A percentile compares a stretch with the other conserved stretches of the same genome.
phyloP scores from a whole-genome alignment of 2,888 invertebrate species.

The Drosophila cognata region DNA sequence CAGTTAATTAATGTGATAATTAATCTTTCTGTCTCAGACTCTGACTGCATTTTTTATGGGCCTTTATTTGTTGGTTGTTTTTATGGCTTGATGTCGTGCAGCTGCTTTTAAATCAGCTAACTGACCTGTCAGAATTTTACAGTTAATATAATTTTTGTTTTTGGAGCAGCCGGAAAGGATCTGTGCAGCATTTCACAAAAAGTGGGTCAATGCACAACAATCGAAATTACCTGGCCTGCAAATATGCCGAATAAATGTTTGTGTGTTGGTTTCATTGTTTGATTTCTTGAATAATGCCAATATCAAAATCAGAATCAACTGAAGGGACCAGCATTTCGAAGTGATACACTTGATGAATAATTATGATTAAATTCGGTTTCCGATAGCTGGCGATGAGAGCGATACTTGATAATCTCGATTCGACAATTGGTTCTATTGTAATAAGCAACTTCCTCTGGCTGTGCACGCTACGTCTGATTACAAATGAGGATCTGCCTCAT shows the following conservation, averaged over 20 bases:
- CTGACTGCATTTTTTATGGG: slow-evolving; percentile 40
- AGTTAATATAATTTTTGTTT: slow-evolving; percentile 59
- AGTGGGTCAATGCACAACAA: slow-evolving; percentile 60
- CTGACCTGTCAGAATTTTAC: slow-evolving; percentile 77
- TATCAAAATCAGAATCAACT: neutral
- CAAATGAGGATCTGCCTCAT: slow-evolving; percentile 22
- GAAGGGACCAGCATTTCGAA: neutral
- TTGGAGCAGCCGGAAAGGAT: slow-evolving; percentile 29
- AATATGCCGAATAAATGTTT: slow-evolving; percentile 1
- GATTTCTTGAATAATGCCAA: neutral
- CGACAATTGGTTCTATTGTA: slow-evolving; percentile 12
- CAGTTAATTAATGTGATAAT: slow-evolving; percentile 83
- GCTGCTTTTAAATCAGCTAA: slow-evolving; percentile 72
- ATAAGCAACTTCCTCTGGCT: slow-evolving; percentile 34
- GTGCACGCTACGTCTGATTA: slow-evolving; percentile 25
- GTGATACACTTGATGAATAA: neutral
- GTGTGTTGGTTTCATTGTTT: neutral
- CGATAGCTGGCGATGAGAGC: neutral
- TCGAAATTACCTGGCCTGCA: slow-evolving; percentile 39
- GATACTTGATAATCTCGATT: slow-evolving; percentile 4
- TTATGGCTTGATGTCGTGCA: slow-evolving; percentile 52
- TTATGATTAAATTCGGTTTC: neutral
- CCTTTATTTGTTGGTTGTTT: slow-evolving; percentile 44
- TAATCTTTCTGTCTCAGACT: slow-evolving; percentile 69
- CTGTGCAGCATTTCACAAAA: slow-evolving; percentile 28